phyloP scores from a whole-genome alignment of 30 jellyfish, hydroid and myxozoan genomes.

The Nemopilema nomurai region DNA sequence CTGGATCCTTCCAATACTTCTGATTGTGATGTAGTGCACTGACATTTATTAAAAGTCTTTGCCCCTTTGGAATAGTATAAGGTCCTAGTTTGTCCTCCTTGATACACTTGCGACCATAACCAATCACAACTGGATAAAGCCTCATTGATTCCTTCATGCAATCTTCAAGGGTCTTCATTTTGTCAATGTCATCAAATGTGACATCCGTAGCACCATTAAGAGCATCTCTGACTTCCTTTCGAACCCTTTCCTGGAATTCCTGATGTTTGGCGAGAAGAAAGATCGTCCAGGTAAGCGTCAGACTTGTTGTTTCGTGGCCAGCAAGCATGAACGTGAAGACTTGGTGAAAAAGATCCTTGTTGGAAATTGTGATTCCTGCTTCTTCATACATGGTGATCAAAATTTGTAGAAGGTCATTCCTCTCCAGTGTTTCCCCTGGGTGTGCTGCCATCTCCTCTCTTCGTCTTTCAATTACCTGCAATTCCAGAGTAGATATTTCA shows the following conservation, averaged over 20 bases:
- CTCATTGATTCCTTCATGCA: slow-evolving; percentile 53
- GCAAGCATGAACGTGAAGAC: slow-evolving; percentile 63
- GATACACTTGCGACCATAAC: not conserved
- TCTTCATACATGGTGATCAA: slow-evolving; percentile 40
- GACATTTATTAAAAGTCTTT: not conserved
- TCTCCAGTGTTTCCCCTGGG: slow-evolving; percentile 32
- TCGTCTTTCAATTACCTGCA: slow-evolving; percentile 43
- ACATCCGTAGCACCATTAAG: slow-evolving; percentile 25
- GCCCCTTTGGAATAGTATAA: slow-evolving; percentile 24
- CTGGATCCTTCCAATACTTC: slow-evolving; percentile 39
- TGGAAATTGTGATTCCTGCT: slow-evolving; percentile 35
- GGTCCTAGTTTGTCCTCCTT: slow-evolving; percentile 35
- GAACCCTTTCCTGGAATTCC: slow-evolving; percentile 29
- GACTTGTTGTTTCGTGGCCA: slow-evolving; percentile 71
- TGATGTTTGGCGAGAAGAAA: slow-evolving; percentile 49
- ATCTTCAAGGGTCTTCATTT: slow-evolving; percentile 37
- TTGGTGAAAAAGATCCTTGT: slow-evolving; percentile 57
- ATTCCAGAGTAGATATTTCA: not conserved
- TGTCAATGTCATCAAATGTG: slow-evolving; percentile 26
- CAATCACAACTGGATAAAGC: slow-evolving; percentile 37
- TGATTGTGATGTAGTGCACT: slow-evolving; percentile 4
- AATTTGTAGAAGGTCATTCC: slow-evolving; percentile 39
- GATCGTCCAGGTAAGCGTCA: slow-evolving; percentile 39
- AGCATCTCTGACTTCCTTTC: slow-evolving; percentile 10
- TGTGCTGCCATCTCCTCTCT: slow-evolving; percentile 42